These are phyloP conservation scores for Nothocercus julius DNA, from an alignment of 2,113 vertebrate genomes.

Conservation along the genomic window DNA sequence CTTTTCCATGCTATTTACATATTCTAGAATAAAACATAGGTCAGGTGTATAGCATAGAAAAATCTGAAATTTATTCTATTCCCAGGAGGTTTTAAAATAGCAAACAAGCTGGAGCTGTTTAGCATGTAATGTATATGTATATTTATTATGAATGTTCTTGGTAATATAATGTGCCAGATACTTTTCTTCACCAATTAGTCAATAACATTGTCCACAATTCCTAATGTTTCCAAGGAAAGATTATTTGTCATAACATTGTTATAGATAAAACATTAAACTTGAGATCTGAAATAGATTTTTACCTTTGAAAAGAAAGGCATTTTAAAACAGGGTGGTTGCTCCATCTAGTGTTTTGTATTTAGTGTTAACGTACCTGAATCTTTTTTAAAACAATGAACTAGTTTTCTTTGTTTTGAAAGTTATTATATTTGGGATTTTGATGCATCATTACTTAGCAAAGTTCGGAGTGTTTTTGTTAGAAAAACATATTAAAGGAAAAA, in stretches of 20 bases:
- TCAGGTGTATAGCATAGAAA: background rate
- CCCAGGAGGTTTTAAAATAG: background rate
- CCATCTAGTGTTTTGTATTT: conserved; percentile 74
- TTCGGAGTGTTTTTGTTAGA: background rate
- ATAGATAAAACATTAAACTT: conserved; percentile 5
- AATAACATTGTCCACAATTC: conserved; percentile 2
- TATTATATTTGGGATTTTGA: background rate
- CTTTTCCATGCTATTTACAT: background rate
- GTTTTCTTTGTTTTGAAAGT: background rate
- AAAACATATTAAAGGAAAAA: background rate
- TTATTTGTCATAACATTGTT: conserved; percentile 24
- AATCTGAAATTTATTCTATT: background rate
- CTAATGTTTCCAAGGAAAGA: conserved; percentile 9
- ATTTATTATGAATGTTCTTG: background rate
- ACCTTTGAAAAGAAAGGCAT: background rate
- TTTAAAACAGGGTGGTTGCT: conserved; percentile 42
- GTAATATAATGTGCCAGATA: background rate
- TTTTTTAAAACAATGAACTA: background rate
- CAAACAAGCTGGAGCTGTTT: background rate
- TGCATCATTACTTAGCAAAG: background rate
- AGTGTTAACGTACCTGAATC: background rate
- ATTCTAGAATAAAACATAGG: background rate
- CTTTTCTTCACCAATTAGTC: background rate
- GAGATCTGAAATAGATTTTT: background rate
- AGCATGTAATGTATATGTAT: background rate